Evolutionary conservation across 2,113 vertebrate genomes (phyloP).

Genomic region (Mystacornis crossleyi): DNA sequence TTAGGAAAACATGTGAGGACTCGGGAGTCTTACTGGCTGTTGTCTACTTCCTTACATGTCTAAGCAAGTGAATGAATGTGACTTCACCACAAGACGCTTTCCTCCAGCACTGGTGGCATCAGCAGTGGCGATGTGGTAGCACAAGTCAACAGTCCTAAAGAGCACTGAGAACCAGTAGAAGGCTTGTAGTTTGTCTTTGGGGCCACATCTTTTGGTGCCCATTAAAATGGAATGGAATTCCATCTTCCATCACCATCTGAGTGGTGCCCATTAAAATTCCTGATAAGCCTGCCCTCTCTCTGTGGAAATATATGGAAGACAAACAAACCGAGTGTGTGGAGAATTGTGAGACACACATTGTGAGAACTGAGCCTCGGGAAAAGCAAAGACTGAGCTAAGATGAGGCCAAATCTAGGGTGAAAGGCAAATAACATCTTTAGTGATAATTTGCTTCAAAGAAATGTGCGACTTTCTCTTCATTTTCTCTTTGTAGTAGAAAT

Average conservation of each 20-base stretch:
- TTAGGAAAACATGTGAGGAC: neutral
- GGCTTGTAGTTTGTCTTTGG: neutral
- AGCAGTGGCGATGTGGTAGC: neutral
- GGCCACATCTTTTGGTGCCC: neutral
- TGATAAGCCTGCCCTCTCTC: neutral
- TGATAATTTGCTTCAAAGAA: neutral
- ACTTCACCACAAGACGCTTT: neutral
- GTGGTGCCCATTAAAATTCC: neutral
- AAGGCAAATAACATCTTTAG: neutral
- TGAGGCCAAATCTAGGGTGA: neutral
- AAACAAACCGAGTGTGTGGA: neutral
- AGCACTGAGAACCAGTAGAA: neutral
- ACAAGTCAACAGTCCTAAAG: neutral
- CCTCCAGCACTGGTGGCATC: neutral
- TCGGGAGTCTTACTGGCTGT: neutral
- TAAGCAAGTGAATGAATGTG: neutral
- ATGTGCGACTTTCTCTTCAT: accelerated
- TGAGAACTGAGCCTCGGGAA: neutral
- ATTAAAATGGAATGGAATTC: no score
- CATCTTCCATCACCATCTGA: no score
- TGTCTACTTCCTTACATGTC: neutral
- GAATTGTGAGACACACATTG: neutral
- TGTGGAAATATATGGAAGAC: neutral
- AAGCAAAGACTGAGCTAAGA: neutral
- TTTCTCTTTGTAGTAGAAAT: neutral